Conservation (phyloP, 1,140 invertebrate genomes). For the Macrosteles quadrilineatus region DNA sequence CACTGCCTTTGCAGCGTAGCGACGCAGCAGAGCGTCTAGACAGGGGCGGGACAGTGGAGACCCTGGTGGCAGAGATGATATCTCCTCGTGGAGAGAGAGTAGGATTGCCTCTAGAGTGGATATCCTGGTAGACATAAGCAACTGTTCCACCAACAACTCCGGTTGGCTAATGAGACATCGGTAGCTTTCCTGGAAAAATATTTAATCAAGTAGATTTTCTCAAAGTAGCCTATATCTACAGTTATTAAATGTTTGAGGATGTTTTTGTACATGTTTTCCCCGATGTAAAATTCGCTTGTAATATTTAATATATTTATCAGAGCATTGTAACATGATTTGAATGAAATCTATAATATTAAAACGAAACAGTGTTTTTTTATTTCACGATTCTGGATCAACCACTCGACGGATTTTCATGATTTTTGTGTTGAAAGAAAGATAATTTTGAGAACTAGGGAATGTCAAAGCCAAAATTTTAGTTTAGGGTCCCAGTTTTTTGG, state of each 20-base stretch:
- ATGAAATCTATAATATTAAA: too few species aligned
- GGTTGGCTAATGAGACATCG: constrained; percentile 66
- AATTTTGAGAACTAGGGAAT: too few species aligned
- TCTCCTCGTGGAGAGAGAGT: constrained; percentile 40
- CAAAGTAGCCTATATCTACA: background rate
- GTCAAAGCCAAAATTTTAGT: too few species aligned
- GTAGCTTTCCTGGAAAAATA: constrained; percentile 50
- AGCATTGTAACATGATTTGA: too few species aligned
- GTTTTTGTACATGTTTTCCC: too few species aligned
- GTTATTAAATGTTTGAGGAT: background rate
- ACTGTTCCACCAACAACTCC: constrained; percentile 68
- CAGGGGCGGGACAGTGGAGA: constrained; percentile 51
- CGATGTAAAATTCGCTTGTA: constrained; percentile 28
- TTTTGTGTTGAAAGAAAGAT: too few species aligned
- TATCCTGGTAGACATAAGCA: constrained; percentile 74
- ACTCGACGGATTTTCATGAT: too few species aligned
- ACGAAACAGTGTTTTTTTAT: too few species aligned
- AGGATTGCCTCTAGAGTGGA: constrained; percentile 63
- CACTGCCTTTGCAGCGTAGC: constrained; percentile 71
- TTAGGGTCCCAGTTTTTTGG: too few species aligned
- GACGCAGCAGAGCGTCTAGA: constrained; percentile 66
- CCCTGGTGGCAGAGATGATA: constrained; percentile 39
- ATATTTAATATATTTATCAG: background rate
- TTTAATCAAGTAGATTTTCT: constrained; percentile 1
- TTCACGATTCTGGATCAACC: too few species aligned